Evolutionary conservation across 2,797 vertebrate genomes (phyloP).

Genomic region (Falco columbarius): DNA sequence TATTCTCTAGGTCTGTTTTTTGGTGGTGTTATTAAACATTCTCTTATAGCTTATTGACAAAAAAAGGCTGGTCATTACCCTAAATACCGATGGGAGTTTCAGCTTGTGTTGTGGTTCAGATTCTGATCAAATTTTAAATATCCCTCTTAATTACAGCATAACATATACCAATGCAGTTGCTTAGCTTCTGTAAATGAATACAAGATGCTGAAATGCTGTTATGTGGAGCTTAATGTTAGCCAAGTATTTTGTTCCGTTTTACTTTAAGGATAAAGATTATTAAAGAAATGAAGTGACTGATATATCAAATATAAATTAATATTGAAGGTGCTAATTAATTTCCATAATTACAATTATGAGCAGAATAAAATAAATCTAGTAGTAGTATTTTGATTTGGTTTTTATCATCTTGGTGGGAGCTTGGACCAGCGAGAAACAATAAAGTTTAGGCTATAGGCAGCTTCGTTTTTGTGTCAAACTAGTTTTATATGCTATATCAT

Average conservation of each 20-base stretch:
- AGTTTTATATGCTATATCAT: conserved; percentile 84
- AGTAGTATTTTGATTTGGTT: not conserved
- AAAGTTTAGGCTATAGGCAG: conserved; percentile 56
- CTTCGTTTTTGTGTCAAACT: conserved; percentile 77
- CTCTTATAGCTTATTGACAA: not conserved
- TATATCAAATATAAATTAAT: conserved; percentile 15
- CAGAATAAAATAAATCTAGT: not conserved
- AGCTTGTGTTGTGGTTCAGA: not conserved
- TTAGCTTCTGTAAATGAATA: not conserved
- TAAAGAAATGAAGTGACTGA: not conserved
- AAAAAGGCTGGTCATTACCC: not conserved
- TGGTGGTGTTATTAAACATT: conserved; percentile 3
- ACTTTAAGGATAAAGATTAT: conserved; percentile 7
- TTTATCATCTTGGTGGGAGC: not conserved
- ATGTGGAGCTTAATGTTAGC: not conserved
- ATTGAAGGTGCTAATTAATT: conserved; percentile 11
- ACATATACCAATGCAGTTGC: not conserved
- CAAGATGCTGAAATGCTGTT: not conserved
- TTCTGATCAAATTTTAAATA: conserved; percentile 21
- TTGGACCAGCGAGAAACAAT: conserved; percentile 23
- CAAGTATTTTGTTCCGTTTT: not conserved
- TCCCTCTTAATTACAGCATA: not conserved
- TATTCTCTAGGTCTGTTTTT: not conserved
- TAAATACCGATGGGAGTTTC: not conserved
- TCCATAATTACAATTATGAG: conserved; percentile 26